Evolutionary conservation across 2,888 invertebrate species (phyloP).

Genomic region (Drosophila kambysellisi): DNA sequence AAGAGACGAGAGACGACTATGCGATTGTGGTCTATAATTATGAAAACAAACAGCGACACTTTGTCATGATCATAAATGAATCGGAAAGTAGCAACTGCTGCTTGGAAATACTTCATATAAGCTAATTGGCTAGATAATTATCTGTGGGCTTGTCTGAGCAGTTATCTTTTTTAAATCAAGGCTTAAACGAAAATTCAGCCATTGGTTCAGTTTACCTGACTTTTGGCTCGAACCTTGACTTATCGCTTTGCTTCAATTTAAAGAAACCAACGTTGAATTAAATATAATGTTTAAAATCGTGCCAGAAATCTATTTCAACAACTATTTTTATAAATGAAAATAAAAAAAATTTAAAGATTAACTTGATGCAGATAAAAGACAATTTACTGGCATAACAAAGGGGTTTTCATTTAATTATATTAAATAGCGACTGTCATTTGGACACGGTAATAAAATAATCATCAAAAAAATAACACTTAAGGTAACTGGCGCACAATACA

Average conservation of each 20-base stretch:
- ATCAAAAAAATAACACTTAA: slow-evolving; percentile 1
- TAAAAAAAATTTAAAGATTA: not conserved
- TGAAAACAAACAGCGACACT: slow-evolving; percentile 37
- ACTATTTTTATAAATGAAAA: not conserved
- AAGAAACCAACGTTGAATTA: not conserved
- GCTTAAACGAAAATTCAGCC: not conserved
- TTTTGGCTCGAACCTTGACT: not conserved
- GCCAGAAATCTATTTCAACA: not conserved
- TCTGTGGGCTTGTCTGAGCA: not conserved
- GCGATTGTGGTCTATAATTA: slow-evolving; percentile 60
- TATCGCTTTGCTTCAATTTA: not conserved
- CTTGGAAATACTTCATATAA: slow-evolving; percentile 9
- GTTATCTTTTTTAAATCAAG: slow-evolving; percentile 2
- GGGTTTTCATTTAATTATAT: slow-evolving; percentile 4
- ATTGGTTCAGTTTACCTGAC: too few species aligned
- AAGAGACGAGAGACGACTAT: slow-evolving; percentile 24
- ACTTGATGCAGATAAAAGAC: not conserved
- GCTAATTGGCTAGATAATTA: slow-evolving; percentile 32
- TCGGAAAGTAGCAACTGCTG: slow-evolving; percentile 6
- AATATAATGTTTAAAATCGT: not conserved
- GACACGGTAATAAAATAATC: not conserved
- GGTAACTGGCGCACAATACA: not conserved
- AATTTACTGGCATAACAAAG: not conserved
- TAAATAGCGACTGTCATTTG: slow-evolving; percentile 4
- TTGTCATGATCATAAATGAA: slow-evolving; percentile 13